Base-by-base conservation (phyloP, 2,888 invertebrate genomes). In the Andrena fulva region DNA sequence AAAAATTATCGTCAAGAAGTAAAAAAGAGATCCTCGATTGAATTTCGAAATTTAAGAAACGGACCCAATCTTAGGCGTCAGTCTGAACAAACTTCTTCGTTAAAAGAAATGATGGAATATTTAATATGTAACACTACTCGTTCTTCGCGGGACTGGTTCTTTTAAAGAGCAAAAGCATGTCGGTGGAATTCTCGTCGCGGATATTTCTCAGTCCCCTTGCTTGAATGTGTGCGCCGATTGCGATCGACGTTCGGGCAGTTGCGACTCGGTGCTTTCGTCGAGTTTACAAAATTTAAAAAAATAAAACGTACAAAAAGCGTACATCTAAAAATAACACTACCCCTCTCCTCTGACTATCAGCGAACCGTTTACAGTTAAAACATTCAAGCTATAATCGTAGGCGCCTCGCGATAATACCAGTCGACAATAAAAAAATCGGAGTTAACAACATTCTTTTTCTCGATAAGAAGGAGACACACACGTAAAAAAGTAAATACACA, bases 121-220 rank as follows among this genome's bases (percentile, higher is more conserved):
- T 64, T 29, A 79, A 50, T 54, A 27, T 24, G 54, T 33, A 62
- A 83, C 63, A 20, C 31, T 60, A 60, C 29, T n/a, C 33, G 71
- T 50, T 10, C n/a, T 48, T 29, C 66, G 20, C 8, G 16, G 29
- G 20, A 27, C 56, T 33, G 10, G 71, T 16, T 64, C 12, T 54
- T 33, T 48, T 20, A 60, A 10, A n/a, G 63, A 48, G 70, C 70
- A 73, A 20, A 8, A 8, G 31, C n/a, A 35, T 72, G 59, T 81
- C 81, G 77, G 71, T 48, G 54, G 70, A 80, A 16, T 12, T 85
- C 2, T 82, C 86, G 79, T 86, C 84, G 84, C 82, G 84, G 66
- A 73, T 20, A 62, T 75, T 86, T 68, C 24, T 80, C 29, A 4
- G 79, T 62, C 42, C 33, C 29, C 31, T 52, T 59, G 8, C 10